Percentiles rank a stretch among this genome's conserved stretches.
These are phyloP conservation scores for Chaetoderma sp. DNA, from an alignment of 2,888 invertebrate genomes.

Conservation along the genomic window DNA sequence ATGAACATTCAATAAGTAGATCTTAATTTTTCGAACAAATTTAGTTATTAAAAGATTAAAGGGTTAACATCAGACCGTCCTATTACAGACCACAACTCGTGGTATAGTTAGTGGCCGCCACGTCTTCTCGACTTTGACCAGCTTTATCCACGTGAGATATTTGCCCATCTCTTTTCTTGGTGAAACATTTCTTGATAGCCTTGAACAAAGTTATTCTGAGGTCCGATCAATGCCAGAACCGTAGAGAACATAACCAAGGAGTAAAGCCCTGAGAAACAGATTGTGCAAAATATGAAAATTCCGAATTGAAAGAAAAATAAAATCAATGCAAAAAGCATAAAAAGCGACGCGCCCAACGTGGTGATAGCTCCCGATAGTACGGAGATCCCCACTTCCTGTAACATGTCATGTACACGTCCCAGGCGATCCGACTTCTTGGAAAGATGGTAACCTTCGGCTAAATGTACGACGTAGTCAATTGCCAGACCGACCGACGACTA, in stretches of 20 bases:
- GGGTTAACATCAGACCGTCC: too few species aligned
- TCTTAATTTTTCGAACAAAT: too few species aligned
- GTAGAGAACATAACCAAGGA: conserved; percentile 51
- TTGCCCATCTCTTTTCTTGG: too few species aligned
- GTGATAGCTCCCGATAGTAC: conserved; percentile 58
- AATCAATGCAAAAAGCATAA: conserved; percentile 61
- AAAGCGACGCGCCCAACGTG: conserved; percentile 60
- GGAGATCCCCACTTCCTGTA: conserved; percentile 56
- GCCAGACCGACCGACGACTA: conserved; percentile 61
- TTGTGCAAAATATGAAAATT: conserved; percentile 58
- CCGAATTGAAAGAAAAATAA: conserved; percentile 62
- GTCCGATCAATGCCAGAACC: conserved; percentile 48
- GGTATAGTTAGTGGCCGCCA: too few species aligned
- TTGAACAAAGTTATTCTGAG: conserved; percentile 43
- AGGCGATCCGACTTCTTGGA: conserved; percentile 47
- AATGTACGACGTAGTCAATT: conserved; percentile 63
- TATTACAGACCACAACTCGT: too few species aligned
- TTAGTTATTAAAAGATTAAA: too few species aligned
- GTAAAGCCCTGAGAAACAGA: conserved; percentile 58
- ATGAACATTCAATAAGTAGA: too few species aligned
- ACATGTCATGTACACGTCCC: conserved; percentile 52
- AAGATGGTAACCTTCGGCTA: conserved; percentile 60
- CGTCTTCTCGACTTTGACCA: too few species aligned
- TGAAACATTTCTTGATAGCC: too few species aligned
- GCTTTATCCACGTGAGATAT: too few species aligned